These are phyloP conservation scores for Epirrita christyi DNA, from an alignment of 2,888 invertebrate genomes.

Conservation along the genomic window DNA sequence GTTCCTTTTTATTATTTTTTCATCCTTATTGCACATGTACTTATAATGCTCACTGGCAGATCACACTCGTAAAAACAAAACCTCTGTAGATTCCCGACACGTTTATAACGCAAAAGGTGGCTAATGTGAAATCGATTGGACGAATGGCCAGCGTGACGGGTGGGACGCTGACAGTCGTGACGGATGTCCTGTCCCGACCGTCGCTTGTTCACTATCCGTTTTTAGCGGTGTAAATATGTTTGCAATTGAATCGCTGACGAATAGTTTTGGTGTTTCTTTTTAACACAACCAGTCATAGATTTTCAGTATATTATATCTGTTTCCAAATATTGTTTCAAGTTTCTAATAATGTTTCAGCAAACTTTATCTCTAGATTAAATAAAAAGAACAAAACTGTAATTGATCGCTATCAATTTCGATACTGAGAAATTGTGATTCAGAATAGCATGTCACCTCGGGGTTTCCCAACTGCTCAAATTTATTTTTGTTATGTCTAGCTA, in stretches of 20 bases:
- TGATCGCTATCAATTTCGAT: too few species aligned
- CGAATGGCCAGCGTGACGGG: constrained; percentile 36
- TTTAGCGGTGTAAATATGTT: constrained; percentile 36
- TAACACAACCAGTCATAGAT: neutral
- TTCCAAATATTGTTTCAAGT: neutral
- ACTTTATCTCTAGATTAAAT: too few species aligned
- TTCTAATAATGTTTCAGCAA: too few species aligned
- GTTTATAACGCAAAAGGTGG: constrained; percentile 56
- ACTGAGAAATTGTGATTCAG: too few species aligned
- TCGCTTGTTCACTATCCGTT: constrained; percentile 35
- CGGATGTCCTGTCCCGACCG: constrained; percentile 35
- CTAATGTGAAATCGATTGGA: constrained; percentile 73
- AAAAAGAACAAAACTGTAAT: too few species aligned
- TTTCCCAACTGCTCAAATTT: too few species aligned
- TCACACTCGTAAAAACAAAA: constrained; percentile 10
- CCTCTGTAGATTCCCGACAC: constrained; percentile 25
- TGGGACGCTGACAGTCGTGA: constrained; percentile 36
- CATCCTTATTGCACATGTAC: neutral
- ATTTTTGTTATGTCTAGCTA: too few species aligned
- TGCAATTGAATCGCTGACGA: constrained; percentile 26
- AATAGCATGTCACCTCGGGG: too few species aligned
- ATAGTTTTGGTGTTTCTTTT: constrained; percentile 2
- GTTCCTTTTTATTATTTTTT: neutral
- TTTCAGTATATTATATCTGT: neutral
- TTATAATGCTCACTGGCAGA: constrained; percentile 4